Conservation (phyloP, 2,888 invertebrate genomes). For the Apamea epomidion region DNA sequence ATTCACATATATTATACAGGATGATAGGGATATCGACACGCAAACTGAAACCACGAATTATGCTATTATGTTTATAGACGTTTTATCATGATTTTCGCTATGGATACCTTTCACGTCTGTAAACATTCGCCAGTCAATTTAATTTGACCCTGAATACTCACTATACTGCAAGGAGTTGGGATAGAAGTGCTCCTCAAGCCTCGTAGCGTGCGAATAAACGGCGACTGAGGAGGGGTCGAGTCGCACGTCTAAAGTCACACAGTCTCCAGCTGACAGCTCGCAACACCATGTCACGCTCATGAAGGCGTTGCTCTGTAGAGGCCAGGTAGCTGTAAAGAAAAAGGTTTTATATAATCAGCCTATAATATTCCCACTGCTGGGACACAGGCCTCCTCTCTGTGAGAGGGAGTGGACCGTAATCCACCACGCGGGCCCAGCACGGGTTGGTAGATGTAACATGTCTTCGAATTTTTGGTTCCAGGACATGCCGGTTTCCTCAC, state of each 20-base stretch:
- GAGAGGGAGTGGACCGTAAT: too few relatives aligned
- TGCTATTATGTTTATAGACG: too few relatives aligned
- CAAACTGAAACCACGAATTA: too few relatives aligned
- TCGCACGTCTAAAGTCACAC: conserved; percentile 85
- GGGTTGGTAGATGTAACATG: too few relatives aligned
- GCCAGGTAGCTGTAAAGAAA: conserved; percentile 65
- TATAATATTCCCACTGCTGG: too few relatives aligned
- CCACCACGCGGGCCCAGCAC: too few relatives aligned
- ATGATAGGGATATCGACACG: too few relatives aligned
- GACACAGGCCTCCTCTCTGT: conserved; percentile 61
- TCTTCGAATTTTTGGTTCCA: too few relatives aligned
- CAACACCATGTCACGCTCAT: conserved; percentile 83
- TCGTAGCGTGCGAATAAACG: conserved; percentile 91
- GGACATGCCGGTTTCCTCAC: too few relatives aligned
- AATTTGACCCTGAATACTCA: conserved; percentile 80
- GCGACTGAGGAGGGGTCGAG: conserved; percentile 89
- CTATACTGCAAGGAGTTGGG: conserved; percentile 95
- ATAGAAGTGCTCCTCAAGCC: conserved; percentile 95
- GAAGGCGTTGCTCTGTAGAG: conserved; percentile 85
- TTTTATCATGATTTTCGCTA: too few relatives aligned
- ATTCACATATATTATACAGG: neutral
- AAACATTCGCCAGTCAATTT: neutral
- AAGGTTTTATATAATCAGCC: too few relatives aligned
- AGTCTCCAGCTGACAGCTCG: conserved; percentile 74
- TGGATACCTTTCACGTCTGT: too few relatives aligned